Evolutionary conservation across 2,888 invertebrate genomes (phyloP).

Genomic region (Mesoligia furuncula): DNA sequence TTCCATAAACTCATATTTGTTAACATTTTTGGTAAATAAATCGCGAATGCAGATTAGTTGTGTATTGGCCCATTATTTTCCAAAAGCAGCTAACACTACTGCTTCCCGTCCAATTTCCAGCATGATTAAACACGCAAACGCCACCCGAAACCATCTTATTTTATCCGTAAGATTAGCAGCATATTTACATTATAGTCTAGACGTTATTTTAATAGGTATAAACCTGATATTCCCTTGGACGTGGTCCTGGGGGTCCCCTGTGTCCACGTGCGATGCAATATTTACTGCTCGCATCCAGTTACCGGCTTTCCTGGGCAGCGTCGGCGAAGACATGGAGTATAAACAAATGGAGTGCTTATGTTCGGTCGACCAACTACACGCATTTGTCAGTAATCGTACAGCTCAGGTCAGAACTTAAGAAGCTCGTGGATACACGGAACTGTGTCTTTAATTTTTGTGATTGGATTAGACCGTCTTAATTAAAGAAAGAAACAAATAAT

Average conservation of each 20-base stretch:
- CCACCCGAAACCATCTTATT: slow-evolving; percentile 16
- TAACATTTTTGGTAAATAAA: too few relatives aligned
- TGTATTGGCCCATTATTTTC: background rate
- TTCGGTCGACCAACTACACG: background rate
- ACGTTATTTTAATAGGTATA: slow-evolving; percentile 53
- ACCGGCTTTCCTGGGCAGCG: slow-evolving; percentile 21
- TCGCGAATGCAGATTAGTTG: too few relatives aligned
- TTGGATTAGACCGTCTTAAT: too few relatives aligned
- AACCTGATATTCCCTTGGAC: slow-evolving; percentile 46
- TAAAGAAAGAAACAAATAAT: too few relatives aligned
- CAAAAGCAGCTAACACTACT: background rate
- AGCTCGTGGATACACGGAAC: too few relatives aligned
- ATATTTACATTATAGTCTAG: slow-evolving; percentile 53
- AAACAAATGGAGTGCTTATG: slow-evolving; percentile 20
- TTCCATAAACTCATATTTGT: too few relatives aligned
- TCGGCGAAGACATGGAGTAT: background rate
- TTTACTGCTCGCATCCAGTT: slow-evolving; percentile 51
- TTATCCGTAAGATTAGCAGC: background rate
- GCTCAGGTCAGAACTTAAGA: background rate
- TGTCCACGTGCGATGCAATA: slow-evolving; percentile 53
- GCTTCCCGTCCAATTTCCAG: background rate
- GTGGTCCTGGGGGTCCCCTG: slow-evolving; percentile 3
- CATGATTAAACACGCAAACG: slow-evolving; percentile 4
- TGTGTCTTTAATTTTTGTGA: too few relatives aligned
- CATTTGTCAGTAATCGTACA: background rate